phyloP scores from a whole-genome alignment of 1,140 invertebrate species.

The Lordiphosa clarofinis region DNA sequence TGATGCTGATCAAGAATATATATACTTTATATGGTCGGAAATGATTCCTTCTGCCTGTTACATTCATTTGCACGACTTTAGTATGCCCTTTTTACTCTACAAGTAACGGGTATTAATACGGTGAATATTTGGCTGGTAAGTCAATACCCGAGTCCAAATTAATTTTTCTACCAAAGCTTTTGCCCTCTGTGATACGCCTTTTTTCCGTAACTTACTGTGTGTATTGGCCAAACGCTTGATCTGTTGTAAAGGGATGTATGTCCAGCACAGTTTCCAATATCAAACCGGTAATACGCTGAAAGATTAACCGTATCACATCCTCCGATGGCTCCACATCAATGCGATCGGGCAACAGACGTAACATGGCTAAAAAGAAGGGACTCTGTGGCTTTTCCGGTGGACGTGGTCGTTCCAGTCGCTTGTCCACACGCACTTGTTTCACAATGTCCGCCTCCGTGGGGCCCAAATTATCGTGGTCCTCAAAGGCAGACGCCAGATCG shows the following conservation, averaged over 20 bases:
- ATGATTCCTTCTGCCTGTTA: too few relatives aligned
- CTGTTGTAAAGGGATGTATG: conserved; percentile 65
- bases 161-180: conserved; percentile 1
- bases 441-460: conserved; percentile 48
- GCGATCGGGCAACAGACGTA: conserved; percentile 67
- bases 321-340: conserved; percentile 79
- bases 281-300: conserved; percentile 70
- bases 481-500: conserved; percentile 46
- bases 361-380: conserved; percentile 70
- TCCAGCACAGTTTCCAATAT: conserved; percentile 79
- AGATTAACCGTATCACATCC: conserved; percentile 69
- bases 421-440: conserved; percentile 33
- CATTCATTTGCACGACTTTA: too few relatives aligned
- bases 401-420: conserved; percentile 39
- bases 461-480: conserved; percentile 47
- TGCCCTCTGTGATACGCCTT: conserved; percentile 16
- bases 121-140: too few relatives aligned
- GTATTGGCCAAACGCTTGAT: conserved; percentile 48
- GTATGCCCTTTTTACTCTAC: too few relatives aligned
- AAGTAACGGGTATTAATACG: too few relatives aligned
- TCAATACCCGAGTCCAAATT: too few relatives aligned
- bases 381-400: conserved; percentile 53
- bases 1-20: too few relatives aligned
- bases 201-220: conserved; percentile 53
- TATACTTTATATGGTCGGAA: too few relatives aligned